Evolutionary conservation across 2,113 vertebrate genomes (phyloP), one percentile per base, ranked within the genome.

Genomic region (Phoxinus phoxinus): DNA sequence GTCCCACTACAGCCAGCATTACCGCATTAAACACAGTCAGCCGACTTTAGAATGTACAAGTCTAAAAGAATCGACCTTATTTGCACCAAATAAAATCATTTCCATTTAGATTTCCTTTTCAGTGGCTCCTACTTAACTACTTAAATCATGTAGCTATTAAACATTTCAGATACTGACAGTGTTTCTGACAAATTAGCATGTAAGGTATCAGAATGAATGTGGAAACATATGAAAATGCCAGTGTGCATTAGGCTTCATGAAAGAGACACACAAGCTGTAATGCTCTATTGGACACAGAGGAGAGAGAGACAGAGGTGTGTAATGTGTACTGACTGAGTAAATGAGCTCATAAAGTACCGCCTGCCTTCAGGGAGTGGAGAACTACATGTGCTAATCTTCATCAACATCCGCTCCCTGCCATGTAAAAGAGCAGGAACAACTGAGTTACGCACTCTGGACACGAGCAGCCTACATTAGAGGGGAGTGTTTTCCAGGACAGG

Each of bases 401-500:
- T 95, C 93, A 94, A 90, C 91, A 91, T 89, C 92, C 94, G 91
- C 92, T 94, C 89, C 88, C 93, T 95, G 93, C 92, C 94, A 94
- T 94, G 94, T 95, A 91, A 91, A 83, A 88, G 90, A 91, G 91
- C 69, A 84, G 89, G 90, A 94, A 95, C 93, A 95, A 93, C 88
- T 30, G 89, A 63, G 59, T 56, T 86, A 90, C 88, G 87, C 75
- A 35, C 86, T 65, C 90, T 86, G 93, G 94, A 95, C 94, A 94
- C 44, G 87, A 90, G 86, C 90, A 87, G 86, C 88, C 91, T 94
- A 94, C 94, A 95, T 95, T 94, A 94, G 94, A 86, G 92, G 94
- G 92, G 94, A 95, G 95, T 94, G 95, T 96, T 96, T 94, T 94
- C 88, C 89, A 86, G 91, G 77, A n/a, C 63, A 85, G 93, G 93